A percentile compares a stretch with the other conserved stretches of the same genome.
phyloP scores from a whole-genome alignment of 2,888 invertebrate species.

The Trissonchulus latispiculum region DNA sequence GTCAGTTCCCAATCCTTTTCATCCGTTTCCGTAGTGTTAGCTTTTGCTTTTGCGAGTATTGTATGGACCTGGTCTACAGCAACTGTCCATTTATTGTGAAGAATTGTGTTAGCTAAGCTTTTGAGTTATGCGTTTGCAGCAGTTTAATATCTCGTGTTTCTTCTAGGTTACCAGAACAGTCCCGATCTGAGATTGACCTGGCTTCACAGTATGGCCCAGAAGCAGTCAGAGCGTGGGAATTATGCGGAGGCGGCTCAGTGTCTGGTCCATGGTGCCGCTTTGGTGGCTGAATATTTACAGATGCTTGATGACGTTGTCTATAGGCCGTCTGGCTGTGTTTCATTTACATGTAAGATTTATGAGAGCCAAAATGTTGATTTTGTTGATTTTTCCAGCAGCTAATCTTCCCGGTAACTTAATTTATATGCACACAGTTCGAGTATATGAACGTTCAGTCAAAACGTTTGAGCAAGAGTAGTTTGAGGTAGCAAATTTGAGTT shows the following conservation, averaged over 20 bases:
- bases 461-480: not conserved
- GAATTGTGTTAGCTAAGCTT: no score
- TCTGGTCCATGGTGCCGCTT: constrained; percentile 79
- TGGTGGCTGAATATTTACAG: constrained; percentile 80
- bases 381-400: not conserved
- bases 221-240: not conserved
- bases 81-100: no score
- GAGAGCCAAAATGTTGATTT: not conserved
- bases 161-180: not conserved
- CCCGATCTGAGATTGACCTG: not conserved
- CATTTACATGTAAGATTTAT: constrained; percentile 29
- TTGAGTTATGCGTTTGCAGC: no score
- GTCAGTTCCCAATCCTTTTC: no score
- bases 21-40: no score
- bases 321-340: constrained; percentile 33
- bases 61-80: no score
- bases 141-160: no score
- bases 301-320: constrained; percentile 61
- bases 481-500: no score
- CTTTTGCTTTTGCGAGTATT: no score
- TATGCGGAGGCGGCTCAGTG: constrained; percentile 96
- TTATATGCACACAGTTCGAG: no score
- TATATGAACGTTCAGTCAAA: not conserved
- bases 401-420: no score
- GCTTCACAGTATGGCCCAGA: not conserved